phyloP scores from a whole-genome alignment of 2,888 invertebrate genomes.

The Limenitis camilla region DNA sequence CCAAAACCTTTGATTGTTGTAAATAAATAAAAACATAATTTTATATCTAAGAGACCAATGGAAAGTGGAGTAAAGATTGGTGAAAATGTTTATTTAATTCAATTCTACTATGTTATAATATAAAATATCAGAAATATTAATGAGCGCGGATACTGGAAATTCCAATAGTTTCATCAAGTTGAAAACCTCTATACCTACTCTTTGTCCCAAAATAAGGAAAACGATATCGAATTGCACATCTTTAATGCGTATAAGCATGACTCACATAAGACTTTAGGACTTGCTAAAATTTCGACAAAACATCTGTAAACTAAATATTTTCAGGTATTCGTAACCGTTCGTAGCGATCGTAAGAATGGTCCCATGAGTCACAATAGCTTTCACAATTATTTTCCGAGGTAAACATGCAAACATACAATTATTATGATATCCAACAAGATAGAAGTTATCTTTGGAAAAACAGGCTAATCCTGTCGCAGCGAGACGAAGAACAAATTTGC shows the following conservation, averaged over 20 bases:
- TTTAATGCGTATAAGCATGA: not conserved
- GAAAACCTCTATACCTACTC: too few species aligned
- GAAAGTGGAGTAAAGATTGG: too few species aligned
- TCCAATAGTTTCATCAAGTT: too few species aligned
- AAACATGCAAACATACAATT: conserved; percentile 43
- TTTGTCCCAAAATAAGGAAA: too few species aligned
- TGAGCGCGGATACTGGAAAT: too few species aligned
- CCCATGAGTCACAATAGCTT: conserved; percentile 18
- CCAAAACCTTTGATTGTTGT: too few species aligned
- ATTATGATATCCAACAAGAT: conserved; percentile 44
- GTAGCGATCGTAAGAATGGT: not conserved
- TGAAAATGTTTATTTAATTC: too few species aligned
- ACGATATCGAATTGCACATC: too few species aligned
- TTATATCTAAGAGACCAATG: too few species aligned
- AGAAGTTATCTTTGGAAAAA: conserved; percentile 65
- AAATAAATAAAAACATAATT: too few species aligned
- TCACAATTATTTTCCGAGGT: conserved; percentile 39
- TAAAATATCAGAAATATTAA: too few species aligned
- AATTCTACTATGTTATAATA: too few species aligned
- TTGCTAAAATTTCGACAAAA: not conserved
- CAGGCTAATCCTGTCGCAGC: conserved; percentile 63
- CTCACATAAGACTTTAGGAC: not conserved
- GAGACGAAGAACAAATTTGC: conserved; percentile 69
- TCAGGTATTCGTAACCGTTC: conserved; percentile 7
- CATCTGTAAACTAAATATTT: conserved; percentile 2